These are phyloP conservation scores for Microcebus lehilahytsara DNA, from an alignment of 2,113 vertebrate species.

Conservation along the genomic window DNA sequence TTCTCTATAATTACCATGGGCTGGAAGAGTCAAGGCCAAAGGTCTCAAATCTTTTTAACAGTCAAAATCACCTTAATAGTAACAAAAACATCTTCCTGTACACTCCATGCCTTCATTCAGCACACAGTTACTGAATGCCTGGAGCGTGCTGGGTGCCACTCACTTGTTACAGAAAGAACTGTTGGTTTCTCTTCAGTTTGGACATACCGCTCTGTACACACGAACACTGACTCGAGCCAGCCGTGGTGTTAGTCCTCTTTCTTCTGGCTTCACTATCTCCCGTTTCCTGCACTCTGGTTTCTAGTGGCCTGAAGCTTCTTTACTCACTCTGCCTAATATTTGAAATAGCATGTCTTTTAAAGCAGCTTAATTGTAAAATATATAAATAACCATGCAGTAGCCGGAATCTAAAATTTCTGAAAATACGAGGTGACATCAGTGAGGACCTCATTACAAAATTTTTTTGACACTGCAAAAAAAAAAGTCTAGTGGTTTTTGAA, in stretches of 20 bases:
- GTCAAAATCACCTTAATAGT: neutral
- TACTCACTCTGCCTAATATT: neutral
- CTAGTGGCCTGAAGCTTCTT: neutral
- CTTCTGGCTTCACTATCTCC: neutral
- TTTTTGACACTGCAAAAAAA: neutral
- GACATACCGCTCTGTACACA: rapidly evolving
- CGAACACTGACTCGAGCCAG: rapidly evolving
- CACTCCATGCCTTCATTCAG: neutral
- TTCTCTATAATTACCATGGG: neutral
- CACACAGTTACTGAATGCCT: neutral
- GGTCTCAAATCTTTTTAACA: neutral
- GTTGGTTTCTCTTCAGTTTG: neutral
- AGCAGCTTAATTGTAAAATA: neutral
- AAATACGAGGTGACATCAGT: neutral
- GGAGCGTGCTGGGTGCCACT: neutral
- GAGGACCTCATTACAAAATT: neutral
- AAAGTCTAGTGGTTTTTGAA: neutral
- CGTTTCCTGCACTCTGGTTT: neutral
- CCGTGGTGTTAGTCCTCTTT: neutral
- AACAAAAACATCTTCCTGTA: neutral
- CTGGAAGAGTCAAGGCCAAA: neutral
- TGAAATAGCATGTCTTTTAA: neutral
- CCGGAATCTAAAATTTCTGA: neutral
- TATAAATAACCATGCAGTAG: neutral
- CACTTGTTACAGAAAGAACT: neutral